phyloP scores from a whole-genome alignment of 2,113 vertebrate species.

The Camelus bactrianus region DNA sequence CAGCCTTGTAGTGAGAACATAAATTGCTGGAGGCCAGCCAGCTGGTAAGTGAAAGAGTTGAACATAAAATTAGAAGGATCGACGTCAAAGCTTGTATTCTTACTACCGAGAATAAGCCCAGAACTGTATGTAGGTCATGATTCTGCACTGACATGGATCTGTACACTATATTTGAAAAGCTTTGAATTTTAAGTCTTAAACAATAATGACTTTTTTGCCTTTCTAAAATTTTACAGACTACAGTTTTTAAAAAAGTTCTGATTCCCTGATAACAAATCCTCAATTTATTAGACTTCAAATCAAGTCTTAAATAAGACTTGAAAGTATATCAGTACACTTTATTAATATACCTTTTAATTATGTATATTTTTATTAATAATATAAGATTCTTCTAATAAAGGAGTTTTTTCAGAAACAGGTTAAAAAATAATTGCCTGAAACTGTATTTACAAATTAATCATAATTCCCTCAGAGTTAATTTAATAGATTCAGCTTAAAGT shows the following conservation, averaged over 20 bases:
- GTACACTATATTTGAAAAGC: not conserved
- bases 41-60: not conserved
- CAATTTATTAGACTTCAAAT: not conserved
- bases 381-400: not conserved
- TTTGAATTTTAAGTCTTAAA: not conserved
- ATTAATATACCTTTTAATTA: not conserved
- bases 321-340: not conserved
- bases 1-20: not conserved
- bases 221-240: constrained; percentile 18
- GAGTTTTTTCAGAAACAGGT: not conserved
- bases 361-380: constrained; percentile 12
- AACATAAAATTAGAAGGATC: not conserved
- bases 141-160: not conserved
- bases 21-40: not conserved
- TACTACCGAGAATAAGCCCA: not conserved
- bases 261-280: not conserved
- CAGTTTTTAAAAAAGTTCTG: not conserved
- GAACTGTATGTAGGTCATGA: not conserved
- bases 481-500: not conserved
- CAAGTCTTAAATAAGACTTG: not conserved
- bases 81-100: not conserved
- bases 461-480: not conserved
- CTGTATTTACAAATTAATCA: not conserved
- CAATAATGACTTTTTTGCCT: not conserved
- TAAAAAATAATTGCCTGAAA: not conserved